A percentile compares a stretch with the other conserved stretches of the same genome.
phyloP scores from a whole-genome alignment of 2,797 vertebrate species.

The Thunnus albacares region DNA sequence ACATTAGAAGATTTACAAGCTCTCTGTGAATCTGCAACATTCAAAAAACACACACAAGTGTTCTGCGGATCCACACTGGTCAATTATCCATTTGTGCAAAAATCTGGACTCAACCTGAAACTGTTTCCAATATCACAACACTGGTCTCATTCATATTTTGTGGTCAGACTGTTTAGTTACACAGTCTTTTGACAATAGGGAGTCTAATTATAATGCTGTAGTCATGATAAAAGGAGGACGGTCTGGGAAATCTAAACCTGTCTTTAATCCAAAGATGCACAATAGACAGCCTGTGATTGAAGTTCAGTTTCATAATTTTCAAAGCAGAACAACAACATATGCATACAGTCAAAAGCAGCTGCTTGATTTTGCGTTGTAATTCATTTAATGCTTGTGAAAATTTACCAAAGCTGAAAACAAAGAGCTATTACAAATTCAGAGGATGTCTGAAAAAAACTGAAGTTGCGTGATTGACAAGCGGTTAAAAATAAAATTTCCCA shows the following conservation, averaged over 20 bases:
- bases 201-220: conserved; percentile 82
- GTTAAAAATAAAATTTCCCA: conserved; percentile 65
- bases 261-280: conserved; percentile 82
- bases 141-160: conserved; percentile 66
- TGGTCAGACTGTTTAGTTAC: conserved; percentile 72
- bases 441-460: conserved; percentile 34
- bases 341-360: conserved; percentile 83
- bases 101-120: conserved; percentile 55
- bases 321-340: conserved; percentile 82
- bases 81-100: conserved; percentile 43
- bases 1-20: conserved; percentile 30
- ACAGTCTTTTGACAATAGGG: conserved; percentile 59
- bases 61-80: conserved; percentile 35
- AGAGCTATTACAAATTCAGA: conserved; percentile 63
- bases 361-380: conserved; percentile 79
- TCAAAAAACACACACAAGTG: conserved; percentile 18
- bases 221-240: conserved; percentile 77
- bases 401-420: conserved; percentile 67
- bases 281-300: conserved; percentile 82
- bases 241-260: conserved; percentile 81
- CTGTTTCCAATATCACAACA: conserved; percentile 71
- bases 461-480: conserved; percentile 70
- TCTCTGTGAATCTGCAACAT: conserved; percentile 10
- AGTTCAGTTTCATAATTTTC: conserved; percentile 79
- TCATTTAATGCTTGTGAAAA: conserved; percentile 72